These are phyloP conservation scores for zebrafish (Danio rerio) DNA, from an alignment of 2,113 vertebrate species.

Conservation along the genomic window DNA sequence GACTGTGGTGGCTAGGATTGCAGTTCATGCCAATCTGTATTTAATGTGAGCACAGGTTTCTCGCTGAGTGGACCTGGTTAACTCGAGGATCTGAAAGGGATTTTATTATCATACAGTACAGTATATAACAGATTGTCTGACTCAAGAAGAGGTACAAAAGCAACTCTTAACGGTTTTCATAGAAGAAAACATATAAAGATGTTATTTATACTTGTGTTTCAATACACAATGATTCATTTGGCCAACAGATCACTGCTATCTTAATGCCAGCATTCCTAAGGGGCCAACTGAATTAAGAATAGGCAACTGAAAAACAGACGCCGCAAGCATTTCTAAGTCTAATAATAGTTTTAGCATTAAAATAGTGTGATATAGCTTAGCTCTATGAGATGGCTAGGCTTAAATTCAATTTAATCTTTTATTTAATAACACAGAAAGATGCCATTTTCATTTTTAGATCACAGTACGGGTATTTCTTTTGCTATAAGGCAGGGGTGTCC, in stretches of 20 bases:
- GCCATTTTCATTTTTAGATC: not conserved
- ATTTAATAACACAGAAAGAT: not conserved
- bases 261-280: not conserved
- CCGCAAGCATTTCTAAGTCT: not conserved
- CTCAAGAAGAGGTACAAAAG: not conserved
- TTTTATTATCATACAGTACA: not conserved
- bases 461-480: not conserved
- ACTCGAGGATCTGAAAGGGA: constrained; percentile 51
- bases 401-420: not conserved
- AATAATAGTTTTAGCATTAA: not conserved
- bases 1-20: constrained; percentile 9
- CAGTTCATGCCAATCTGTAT: constrained; percentile 76
- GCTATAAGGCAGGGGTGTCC: too few relatives aligned
- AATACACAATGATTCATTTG: not conserved
- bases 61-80: constrained; percentile 22
- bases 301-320: not conserved
- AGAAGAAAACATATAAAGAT: not conserved
- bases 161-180: not conserved
- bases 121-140: not conserved
- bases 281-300: not conserved
- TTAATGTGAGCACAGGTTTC: constrained; percentile 77
- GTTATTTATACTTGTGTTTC: not conserved
- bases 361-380: not conserved
- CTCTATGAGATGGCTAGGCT: not conserved
- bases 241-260: not conserved